Evolutionary conservation across 2,113 vertebrate species (phyloP), one percentile per base, ranked within the genome.

Genomic region (Pantherophis guttatus): DNA sequence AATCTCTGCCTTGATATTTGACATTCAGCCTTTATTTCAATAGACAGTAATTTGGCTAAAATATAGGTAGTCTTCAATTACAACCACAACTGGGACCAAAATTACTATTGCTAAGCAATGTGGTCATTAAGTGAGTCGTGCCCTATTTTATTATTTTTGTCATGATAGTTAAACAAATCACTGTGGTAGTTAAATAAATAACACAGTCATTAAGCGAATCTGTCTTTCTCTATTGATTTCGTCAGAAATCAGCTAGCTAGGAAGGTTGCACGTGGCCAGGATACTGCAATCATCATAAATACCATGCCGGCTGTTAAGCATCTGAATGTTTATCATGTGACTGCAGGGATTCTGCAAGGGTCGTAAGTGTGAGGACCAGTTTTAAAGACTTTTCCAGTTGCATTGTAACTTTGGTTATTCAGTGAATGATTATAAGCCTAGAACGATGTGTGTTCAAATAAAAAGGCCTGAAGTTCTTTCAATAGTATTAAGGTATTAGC

Each of bases 391-490:
- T 70, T 70, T 70, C 15, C 29, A 7, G 65, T n/a, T 33, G 12
- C 65, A 70, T 33, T 70, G 29, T 70, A 70, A 70, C 65, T 70
- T 70, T 70, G 65, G 13, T 33, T 33, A 70, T n/a, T 33, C 12
- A 70, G 29, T 70, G 12, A 70, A n/a, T n/a, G 23, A 62, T 3
- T 62, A 19, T 62, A 62, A 62, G 9, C 7, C 10, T 62, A 29
- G 59, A 62, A 62, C 1, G 10, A 62, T 2, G 3, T 62, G 29
- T 70, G 19, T 21, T 15, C 11, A 75, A 21, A n/a, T 0, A 93
- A 86, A 96, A 94, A 52, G 8, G 92, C 19, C 1, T 87, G n/a
- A 94, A 88, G 92, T 29, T 94, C 11, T 89, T 86, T 94, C 53
- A 87, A 19, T 81, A 3, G 17, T 44, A 75, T 75, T 75, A 33